A percentile compares a stretch with the other conserved stretches of the same genome.
Evolutionary conservation across 2,888 invertebrate genomes (phyloP).

Genomic region (Homarus gammarus): DNA sequence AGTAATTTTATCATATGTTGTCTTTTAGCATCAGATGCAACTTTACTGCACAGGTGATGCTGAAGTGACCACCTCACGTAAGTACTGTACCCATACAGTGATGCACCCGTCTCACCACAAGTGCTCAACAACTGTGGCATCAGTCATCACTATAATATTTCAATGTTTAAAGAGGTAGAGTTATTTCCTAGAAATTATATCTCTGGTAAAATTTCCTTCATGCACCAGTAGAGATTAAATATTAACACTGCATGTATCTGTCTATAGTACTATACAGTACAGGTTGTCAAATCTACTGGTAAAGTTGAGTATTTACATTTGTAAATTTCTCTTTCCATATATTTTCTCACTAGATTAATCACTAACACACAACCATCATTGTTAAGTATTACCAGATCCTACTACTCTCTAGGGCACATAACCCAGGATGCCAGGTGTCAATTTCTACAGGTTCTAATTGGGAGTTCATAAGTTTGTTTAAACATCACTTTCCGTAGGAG

Average conservation of each 20-base stretch:
- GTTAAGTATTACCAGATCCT: not conserved
- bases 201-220: not conserved
- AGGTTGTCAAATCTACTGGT: not conserved
- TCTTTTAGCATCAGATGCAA: not conserved
- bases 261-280: not conserved
- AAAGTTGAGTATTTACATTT: not conserved
- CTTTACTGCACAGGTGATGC: not conserved
- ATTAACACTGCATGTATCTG: no score
- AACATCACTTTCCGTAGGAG: not conserved
- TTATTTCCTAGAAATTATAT: not conserved
- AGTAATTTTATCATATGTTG: not conserved
- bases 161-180: not conserved
- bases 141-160: not conserved
- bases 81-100: not conserved
- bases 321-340: not conserved
- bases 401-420: not conserved
- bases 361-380: not conserved
- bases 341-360: not conserved
- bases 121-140: not conserved
- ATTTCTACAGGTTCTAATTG: not conserved
- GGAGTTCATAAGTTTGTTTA: not conserved
- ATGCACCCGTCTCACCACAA: not conserved
- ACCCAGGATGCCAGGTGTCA: not conserved
- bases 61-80: not conserved
- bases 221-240: not conserved